These are phyloP conservation scores for Nomada ruficornis DNA, from an alignment of 2,888 invertebrate species.

Conservation along the genomic window DNA sequence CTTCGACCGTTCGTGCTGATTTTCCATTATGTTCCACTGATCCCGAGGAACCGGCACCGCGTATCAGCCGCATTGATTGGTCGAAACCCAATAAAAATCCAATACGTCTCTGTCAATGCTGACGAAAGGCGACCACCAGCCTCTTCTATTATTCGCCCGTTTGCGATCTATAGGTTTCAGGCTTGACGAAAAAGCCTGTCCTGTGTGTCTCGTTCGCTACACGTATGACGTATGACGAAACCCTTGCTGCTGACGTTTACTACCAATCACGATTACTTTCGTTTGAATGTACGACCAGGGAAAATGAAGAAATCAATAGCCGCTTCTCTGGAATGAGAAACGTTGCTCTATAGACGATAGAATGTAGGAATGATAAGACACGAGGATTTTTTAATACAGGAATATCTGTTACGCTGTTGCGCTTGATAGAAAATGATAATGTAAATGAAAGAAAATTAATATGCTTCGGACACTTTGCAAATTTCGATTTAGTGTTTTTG, in stretches of 20 bases:
- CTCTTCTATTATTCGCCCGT: constrained; percentile 65
- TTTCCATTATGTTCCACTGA: constrained; percentile 51
- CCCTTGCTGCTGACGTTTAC: constrained; percentile 39
- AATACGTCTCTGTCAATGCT: constrained; percentile 72
- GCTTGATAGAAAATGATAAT: no score
- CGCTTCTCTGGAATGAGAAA: neutral
- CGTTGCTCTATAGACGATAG: neutral
- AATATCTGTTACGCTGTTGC: no score
- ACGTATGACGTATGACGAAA: constrained; percentile 30
- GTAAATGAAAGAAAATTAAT: no score
- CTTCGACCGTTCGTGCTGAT: constrained; percentile 18
- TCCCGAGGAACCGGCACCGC: constrained; percentile 30
- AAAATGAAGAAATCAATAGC: neutral
- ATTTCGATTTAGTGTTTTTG: no score
- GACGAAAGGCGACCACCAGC: constrained; percentile 65
- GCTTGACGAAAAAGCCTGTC: constrained; percentile 40
- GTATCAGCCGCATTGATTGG: constrained; percentile 68
- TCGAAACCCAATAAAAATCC: constrained; percentile 76
- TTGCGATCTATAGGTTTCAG: constrained; percentile 19
- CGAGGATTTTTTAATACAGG: neutral
- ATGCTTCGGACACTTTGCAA: no score
- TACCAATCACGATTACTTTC: constrained; percentile 25
- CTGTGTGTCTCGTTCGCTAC: neutral
- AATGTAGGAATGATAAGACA: neutral
- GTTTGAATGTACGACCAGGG: neutral